phyloP scores from a whole-genome alignment of 2,113 vertebrate species.

The Semicossyphus pulcher region DNA sequence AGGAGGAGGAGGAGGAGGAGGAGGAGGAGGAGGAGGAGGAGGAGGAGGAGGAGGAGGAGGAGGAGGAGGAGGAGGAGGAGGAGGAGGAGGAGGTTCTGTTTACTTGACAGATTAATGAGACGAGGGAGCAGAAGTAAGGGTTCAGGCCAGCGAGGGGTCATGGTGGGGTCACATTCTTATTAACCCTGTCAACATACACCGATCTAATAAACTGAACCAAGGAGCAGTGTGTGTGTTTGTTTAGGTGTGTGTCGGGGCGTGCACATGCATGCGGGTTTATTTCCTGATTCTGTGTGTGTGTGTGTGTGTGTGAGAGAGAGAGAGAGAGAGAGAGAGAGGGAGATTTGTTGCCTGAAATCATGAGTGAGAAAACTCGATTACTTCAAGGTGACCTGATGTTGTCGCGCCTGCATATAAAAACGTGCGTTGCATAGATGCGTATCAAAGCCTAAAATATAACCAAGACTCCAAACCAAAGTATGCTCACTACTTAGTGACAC shows the following conservation, averaged over 20 bases:
- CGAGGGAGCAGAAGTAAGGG: slow-evolving; percentile 40
- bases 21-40: too few relatives aligned
- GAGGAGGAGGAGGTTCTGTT: slow-evolving; percentile 44
- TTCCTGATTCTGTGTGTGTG: slow-evolving; percentile 4
- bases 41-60: too few relatives aligned
- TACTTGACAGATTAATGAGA: slow-evolving; percentile 70
- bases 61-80: too few relatives aligned
- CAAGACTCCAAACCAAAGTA: too few relatives aligned
- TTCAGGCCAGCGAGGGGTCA: slow-evolving; percentile 45
- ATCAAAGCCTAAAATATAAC: neutral
- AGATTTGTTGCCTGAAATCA: slow-evolving; percentile 3
- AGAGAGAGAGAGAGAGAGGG: too few relatives aligned
- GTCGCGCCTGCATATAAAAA: neutral
- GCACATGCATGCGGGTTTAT: neutral
- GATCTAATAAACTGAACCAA: slow-evolving; percentile 50
- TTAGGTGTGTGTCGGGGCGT: neutral
- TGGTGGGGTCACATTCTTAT: slow-evolving; percentile 56
- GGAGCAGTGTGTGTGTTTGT: slow-evolving; percentile 32
- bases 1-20: too few relatives aligned
- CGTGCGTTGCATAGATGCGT: neutral
- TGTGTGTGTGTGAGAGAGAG: neutral
- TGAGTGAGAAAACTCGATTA: neutral
- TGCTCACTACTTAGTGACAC: too few relatives aligned
- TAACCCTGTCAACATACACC: slow-evolving; percentile 65
- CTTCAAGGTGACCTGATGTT: slow-evolving; percentile 25